Base-by-base conservation (phyloP, 2,113 vertebrate genomes). In the Leptocoma aspasia region DNA sequence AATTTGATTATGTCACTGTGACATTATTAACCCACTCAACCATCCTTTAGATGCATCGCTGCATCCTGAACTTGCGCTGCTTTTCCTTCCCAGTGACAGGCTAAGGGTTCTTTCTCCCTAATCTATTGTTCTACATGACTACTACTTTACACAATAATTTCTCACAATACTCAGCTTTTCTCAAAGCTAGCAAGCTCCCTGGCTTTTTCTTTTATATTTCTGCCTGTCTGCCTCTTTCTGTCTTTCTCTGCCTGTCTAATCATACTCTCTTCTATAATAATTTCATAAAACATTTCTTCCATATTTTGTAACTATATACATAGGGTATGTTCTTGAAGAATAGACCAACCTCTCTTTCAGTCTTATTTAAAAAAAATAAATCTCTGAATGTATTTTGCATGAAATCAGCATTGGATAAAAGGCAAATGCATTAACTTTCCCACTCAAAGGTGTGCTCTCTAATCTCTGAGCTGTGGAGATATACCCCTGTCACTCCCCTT, bases 21-120 rank as follows among this genome's bases (percentile, higher is more conserved):
- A 90, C 94, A 92, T 95, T 97, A 96, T 96, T 95, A 97, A 94
- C 90, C 83, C 91, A 83, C 93, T 96, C 95, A 96, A 84, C 90
- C 90, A 92, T 96, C 77, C 89, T 95, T 86, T 80, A 69, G 93
- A 95, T 80, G 89, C 93, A 94, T 95, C 27, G 1, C 59, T 92
- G 88, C 82, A 87, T 94, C 86, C 87, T 91, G 83, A 95, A 94
- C 90, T 96, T 93, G 84, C 2, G 0, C 41, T 92, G 60, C 87
- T 84, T 94, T 89, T 93, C 81, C 82, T 89, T 90, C 26, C 50
- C 65, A 78, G 33, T 60, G 66, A 82, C 69, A 84, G 37, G n/a
- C 52, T 92, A 89, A 89, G 65, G 64, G 50, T 61, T 94, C 82
- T 95, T 90, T 94, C 41, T 90, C 57, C 65, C 49, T 93, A 89